Evolutionary conservation across 2,113 vertebrate species (phyloP).

Genomic region (Neolamprologus hecqui): DNA sequence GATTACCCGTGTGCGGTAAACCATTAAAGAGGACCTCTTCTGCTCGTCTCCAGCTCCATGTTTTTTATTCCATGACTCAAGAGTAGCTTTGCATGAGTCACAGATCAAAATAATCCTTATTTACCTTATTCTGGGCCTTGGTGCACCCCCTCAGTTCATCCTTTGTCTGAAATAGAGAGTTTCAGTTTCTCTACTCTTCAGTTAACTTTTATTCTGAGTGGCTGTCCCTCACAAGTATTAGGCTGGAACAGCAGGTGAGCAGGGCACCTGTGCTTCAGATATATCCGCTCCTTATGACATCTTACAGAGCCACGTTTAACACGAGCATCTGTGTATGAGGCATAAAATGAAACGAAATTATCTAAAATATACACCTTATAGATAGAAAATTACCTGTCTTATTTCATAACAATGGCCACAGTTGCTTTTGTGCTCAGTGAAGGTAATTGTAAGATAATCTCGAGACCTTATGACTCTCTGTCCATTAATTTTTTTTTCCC

Average conservation of each 20-base stretch:
- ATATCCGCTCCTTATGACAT: fast-evolving
- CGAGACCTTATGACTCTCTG: neutral
- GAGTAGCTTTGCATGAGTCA: neutral
- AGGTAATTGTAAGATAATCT: neutral
- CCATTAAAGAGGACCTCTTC: neutral
- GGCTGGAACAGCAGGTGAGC: neutral
- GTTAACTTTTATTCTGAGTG: neutral
- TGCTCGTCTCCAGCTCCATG: neutral
- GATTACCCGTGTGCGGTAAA: neutral
- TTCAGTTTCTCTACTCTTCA: neutral
- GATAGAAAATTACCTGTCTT: neutral
- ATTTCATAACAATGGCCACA: neutral
- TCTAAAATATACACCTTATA: neutral
- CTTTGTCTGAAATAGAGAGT: neutral
- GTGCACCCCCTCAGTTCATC: neutral
- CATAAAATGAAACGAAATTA: fast-evolving
- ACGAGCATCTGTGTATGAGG: neutral
- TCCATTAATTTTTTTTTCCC: neutral
- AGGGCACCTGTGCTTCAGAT: neutral
- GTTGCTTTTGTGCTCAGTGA: neutral
- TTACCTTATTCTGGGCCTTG: neutral
- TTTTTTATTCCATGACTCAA: neutral
- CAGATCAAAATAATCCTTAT: neutral
- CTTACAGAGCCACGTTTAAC: neutral
- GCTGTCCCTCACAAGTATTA: neutral